These are phyloP conservation scores for Therioaphis trifolii DNA, from an alignment of 2,888 invertebrate genomes.

Conservation along the genomic window DNA sequence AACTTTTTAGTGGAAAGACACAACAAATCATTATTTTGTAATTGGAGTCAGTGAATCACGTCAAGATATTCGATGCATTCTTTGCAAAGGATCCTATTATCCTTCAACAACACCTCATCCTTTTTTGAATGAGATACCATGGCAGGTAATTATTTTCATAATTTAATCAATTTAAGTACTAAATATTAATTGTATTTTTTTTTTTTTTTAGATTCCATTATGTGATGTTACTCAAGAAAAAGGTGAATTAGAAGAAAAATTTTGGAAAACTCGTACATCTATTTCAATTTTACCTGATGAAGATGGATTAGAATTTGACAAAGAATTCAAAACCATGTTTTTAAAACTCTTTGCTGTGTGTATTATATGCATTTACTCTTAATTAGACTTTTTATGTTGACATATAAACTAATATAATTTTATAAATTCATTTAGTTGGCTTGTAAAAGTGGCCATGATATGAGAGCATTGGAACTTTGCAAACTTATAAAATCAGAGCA, in stretches of 20 bases:
- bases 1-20: conserved; percentile 74
- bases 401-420: conserved; percentile 52
- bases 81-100: conserved; percentile 89
- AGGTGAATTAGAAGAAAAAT: conserved; percentile 79
- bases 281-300: conserved; percentile 63
- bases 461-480: conserved; percentile 87
- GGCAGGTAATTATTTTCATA: conserved; percentile 72
- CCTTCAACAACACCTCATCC: conserved; percentile 90
- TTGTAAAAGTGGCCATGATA: conserved; percentile 85
- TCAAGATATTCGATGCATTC: conserved; percentile 82
- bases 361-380: conserved; percentile 65
- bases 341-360: conserved; percentile 90
- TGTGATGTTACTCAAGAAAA: conserved; percentile 85
- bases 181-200: conserved; percentile 18
- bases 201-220: conserved; percentile 75
- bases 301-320: conserved; percentile 73
- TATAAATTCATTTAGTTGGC: conserved; percentile 74
- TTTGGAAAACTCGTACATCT: conserved; percentile 63
- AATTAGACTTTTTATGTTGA: conserved; percentile 47
- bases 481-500: conserved; percentile 83
- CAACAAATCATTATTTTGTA: conserved; percentile 80
- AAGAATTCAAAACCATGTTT: conserved; percentile 80
- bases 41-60: conserved; percentile 82
- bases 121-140: conserved; percentile 79
- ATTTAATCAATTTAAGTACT: conserved; percentile 15